phyloP scores from a whole-genome alignment of 1,140 invertebrate species.

The Cyrtorhinus lividipennis region DNA sequence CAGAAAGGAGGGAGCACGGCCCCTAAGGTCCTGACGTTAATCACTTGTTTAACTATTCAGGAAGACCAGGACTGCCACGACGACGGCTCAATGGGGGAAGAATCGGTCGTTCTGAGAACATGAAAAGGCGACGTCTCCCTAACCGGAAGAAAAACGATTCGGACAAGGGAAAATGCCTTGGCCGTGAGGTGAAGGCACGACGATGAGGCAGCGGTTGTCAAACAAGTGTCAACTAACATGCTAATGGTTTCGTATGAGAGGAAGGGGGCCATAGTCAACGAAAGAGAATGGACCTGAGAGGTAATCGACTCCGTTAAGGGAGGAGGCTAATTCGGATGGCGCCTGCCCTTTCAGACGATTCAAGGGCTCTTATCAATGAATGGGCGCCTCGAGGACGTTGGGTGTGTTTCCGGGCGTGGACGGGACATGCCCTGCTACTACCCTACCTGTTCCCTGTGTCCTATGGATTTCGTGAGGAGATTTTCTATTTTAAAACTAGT shows the following conservation, averaged over 20 bases:
- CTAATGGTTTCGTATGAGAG: too few relatives aligned
- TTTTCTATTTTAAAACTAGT: too few relatives aligned
- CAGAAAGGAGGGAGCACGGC: background rate
- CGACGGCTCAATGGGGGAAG: background rate
- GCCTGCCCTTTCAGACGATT: background rate
- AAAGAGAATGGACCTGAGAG: background rate
- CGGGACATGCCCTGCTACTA: too few relatives aligned
- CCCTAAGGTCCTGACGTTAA: background rate
- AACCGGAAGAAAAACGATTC: too few relatives aligned
- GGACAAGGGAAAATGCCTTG: background rate
- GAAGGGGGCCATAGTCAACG: background rate
- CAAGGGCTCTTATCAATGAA: background rate
- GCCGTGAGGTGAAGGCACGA: background rate
- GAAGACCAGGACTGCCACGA: background rate
- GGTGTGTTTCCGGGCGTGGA: background rate
- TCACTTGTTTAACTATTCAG: background rate
- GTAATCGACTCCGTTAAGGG: background rate
- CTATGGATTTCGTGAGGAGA: too few relatives aligned
- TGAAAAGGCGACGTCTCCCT: background rate
- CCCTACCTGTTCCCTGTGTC: too few relatives aligned
- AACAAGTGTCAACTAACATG: too few relatives aligned
- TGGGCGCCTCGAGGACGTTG: background rate
- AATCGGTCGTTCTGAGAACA: background rate
- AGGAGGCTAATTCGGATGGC: background rate
- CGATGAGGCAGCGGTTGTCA: too few relatives aligned